Evolutionary conservation across 2,797 vertebrate species (phyloP).

Genomic region (Dipus sagitta): DNA sequence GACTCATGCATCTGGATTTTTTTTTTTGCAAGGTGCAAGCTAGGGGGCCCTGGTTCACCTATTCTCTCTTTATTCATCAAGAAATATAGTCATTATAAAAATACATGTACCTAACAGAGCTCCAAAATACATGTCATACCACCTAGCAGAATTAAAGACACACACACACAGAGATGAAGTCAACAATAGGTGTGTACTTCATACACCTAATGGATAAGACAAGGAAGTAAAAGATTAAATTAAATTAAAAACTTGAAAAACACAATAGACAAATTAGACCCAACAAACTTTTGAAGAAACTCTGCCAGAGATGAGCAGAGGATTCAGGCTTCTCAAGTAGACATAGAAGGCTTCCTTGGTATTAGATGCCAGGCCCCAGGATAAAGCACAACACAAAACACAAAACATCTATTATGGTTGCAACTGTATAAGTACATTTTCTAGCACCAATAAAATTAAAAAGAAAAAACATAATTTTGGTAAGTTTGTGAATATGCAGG

Average conservation of each 20-base stretch:
- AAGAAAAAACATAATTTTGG: constrained; percentile 33
- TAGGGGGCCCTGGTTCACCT: no score
- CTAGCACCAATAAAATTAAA: neutral
- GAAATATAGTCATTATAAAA: neutral
- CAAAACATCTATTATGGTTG: neutral
- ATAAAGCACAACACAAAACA: neutral
- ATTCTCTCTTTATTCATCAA: neutral
- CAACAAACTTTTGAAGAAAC: neutral
- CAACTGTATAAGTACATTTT: neutral
- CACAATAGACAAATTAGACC: neutral
- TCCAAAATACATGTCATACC: neutral
- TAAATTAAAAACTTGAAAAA: constrained; percentile 24
- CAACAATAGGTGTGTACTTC: neutral
- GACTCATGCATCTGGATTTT: no score
- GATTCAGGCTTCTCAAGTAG: neutral
- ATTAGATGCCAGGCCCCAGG: neutral
- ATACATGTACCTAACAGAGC: neutral
- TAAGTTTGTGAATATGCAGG: neutral
- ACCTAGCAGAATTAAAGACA: neutral
- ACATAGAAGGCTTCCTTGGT: neutral
- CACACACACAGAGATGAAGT: neutral
- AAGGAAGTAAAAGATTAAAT: neutral
- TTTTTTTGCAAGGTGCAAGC: no score
- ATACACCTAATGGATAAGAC: neutral
- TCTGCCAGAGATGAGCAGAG: neutral